Conservation (phyloP, 2,888 invertebrate genomes). For the Drosophila subsilvestris region DNA sequence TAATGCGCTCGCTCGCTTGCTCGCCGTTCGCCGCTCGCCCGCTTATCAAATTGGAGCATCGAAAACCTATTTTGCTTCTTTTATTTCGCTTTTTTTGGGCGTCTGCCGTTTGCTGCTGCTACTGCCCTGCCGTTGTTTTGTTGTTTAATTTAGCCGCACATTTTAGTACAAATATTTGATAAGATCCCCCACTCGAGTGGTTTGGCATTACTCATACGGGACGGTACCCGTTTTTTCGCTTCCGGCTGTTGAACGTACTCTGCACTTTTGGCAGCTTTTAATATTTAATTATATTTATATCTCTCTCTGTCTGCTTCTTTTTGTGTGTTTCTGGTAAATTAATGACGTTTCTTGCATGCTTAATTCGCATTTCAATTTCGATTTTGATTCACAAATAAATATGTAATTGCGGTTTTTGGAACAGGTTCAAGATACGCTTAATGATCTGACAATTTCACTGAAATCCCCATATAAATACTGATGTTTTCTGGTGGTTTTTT, state of each 20-base stretch:
- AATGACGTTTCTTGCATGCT: conserved; percentile 1
- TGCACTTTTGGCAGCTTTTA: conserved; percentile 8
- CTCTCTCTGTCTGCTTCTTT: background rate
- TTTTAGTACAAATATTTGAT: conserved; percentile 78
- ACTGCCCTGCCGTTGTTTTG: conserved; percentile 42
- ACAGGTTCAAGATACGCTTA: conserved; percentile 64
- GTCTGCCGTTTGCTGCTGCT: conserved; percentile 8
- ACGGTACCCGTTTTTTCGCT: conserved; percentile 50
- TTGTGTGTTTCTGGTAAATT: background rate
- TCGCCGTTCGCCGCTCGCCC: conserved; percentile 34
- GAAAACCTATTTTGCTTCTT: conserved; percentile 56
- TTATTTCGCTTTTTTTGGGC: conserved; percentile 21
- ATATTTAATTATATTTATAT: conserved; percentile 26
- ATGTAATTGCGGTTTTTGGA: conserved; percentile 28
- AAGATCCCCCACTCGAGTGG: conserved; percentile 45
- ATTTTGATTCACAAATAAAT: conserved; percentile 12
- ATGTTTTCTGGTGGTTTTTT: conserved; percentile 14
- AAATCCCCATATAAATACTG: conserved; percentile 16
- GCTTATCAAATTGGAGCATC: conserved; percentile 80
- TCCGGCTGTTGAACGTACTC: conserved; percentile 52
- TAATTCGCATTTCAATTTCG: conserved; percentile 17
- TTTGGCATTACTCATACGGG: conserved; percentile 69
- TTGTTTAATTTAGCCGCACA: conserved; percentile 73
- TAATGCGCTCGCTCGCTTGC: conserved; percentile 56
- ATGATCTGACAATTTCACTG: conserved; percentile 51